A percentile compares a stretch with the other conserved stretches of the same genome.
phyloP scores from a whole-genome alignment of 2,113 vertebrate genomes.

The Marcusenius ussheri region DNA sequence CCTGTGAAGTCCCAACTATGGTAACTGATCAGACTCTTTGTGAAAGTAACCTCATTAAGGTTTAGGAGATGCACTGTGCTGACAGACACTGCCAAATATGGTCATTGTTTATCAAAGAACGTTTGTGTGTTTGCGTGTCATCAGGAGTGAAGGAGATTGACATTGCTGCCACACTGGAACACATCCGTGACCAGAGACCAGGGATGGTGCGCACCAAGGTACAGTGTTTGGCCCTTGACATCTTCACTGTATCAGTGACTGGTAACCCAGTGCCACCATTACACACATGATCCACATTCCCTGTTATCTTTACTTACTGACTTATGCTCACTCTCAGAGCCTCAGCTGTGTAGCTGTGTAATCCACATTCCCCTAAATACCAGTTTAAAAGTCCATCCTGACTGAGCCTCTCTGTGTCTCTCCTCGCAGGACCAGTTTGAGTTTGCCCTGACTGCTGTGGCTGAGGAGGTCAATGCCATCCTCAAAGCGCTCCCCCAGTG shows the following conservation, averaged over 20 bases:
- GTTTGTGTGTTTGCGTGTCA: not conserved
- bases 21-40: not conserved
- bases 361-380: not conserved
- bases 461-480: slow-evolving; percentile 95
- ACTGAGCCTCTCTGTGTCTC: not conserved
- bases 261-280: not conserved
- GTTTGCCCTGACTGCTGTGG: slow-evolving; percentile 89
- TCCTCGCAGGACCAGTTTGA: slow-evolving; percentile 90
- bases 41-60: not conserved
- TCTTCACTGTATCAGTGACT: not conserved
- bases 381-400: not conserved
- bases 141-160: slow-evolving; percentile 97
- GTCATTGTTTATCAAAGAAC: not conserved
- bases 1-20: not conserved
- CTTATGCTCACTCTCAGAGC: not conserved
- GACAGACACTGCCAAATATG: not conserved
- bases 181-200: slow-evolving; percentile 88
- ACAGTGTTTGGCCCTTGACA: slow-evolving; percentile 20
- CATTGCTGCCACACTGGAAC: slow-evolving; percentile 91
- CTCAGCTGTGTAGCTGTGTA: not conserved
- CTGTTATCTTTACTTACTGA: not conserved
- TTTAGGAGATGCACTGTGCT: not conserved
- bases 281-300: not conserved
- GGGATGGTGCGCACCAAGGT: slow-evolving; percentile 93
- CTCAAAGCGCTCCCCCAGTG: slow-evolving; percentile 90